Evolutionary conservation across 2,888 invertebrate genomes (phyloP), one percentile per base, ranked within the genome.

Genomic region (Glaucopsyche alexis): DNA sequence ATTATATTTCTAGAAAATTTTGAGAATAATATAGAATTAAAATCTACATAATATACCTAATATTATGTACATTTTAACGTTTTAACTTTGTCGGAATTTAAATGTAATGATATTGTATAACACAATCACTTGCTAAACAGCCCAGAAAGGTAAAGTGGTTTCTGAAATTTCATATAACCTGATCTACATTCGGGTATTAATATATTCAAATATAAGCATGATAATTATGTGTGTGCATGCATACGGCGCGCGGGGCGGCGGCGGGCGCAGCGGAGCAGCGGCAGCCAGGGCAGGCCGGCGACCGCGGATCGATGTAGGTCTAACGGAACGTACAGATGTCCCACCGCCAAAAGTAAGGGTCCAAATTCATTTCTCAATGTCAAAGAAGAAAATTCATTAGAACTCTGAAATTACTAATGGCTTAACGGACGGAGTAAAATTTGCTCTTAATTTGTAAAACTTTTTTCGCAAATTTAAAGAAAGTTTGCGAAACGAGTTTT

Each of bases 381-480:
- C 92, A 88, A 84, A 86, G 87, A 89, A 89, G 88, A 89, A 93
- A 93, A 92, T 93, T 93, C 93, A 93, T 93, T 93, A 93, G 87
- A 93, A 93, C 88, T 93, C 90, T 87, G 90, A 90, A 91, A 92
- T 92, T 93, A 91, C 92, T 91, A 90, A 93, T 92, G 90, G 90
- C 89, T 88, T 89, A 92, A 88, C 89, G 90, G 91, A 89, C 89
- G 89, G 85, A 91, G 91, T 89, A 85, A 90, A 91, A 91, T 91
- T 92, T 86, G 86, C 91, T 92, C 91, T 91, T 91, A 93, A 93
- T 92, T 93, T 92, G 91, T 88, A 80, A 90, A 93, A 92, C 85
- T 91, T 93, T 84, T 90, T 93, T 91, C 85, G 82, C 81, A 87
- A 90, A 80, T 87, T 89, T 89, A 83, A 88, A 87, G 87, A 89